Percentiles rank a stretch among this genome's conserved stretches.
These are phyloP conservation scores for Eueides isabella DNA, from an alignment of 1,140 invertebrate species.

Conservation along the genomic window DNA sequence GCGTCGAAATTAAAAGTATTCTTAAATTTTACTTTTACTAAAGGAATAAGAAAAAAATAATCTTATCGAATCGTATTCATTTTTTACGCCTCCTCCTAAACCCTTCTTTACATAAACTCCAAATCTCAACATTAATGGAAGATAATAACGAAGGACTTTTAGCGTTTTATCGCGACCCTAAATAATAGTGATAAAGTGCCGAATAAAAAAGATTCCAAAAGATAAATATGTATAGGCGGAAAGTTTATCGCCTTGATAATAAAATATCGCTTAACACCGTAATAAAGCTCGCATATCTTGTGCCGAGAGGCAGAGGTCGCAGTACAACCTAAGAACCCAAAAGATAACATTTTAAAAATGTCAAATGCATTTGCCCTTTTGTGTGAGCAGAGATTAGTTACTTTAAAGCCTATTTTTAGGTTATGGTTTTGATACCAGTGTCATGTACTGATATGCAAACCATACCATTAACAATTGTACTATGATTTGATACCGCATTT, in stretches of 20 bases:
- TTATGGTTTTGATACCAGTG: not conserved
- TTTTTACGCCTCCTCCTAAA: slow-evolving; percentile 30
- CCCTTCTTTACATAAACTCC: slow-evolving; percentile 42
- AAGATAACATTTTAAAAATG: slow-evolving; percentile 29
- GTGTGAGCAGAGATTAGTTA: slow-evolving; percentile 15
- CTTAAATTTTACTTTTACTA: slow-evolving; percentile 23
- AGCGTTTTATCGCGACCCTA: slow-evolving; percentile 69
- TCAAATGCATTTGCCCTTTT: slow-evolving; percentile 16
- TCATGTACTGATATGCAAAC: too few species aligned
- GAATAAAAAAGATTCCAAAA: slow-evolving; percentile 71
- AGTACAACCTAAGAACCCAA: slow-evolving; percentile 26
- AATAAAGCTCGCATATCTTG: slow-evolving; percentile 67
- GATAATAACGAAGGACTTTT: slow-evolving; percentile 44
- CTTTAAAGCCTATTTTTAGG: not conserved
- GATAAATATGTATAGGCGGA: slow-evolving; percentile 62
- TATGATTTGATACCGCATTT: not conserved
- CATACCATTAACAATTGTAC: too few species aligned
- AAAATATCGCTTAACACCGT: slow-evolving; percentile 66
- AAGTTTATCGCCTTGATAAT: slow-evolving; percentile 66
- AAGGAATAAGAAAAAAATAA: slow-evolving; percentile 18
- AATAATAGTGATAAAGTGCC: slow-evolving; percentile 76
- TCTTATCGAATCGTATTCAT: slow-evolving; percentile 33
- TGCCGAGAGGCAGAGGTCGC: slow-evolving; percentile 49
- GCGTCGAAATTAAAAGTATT: slow-evolving; percentile 18
- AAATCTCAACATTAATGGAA: slow-evolving; percentile 44